These are phyloP conservation scores for Pipistrellus kuhlii DNA, from an alignment of 2,797 vertebrate genomes.

Conservation along the genomic window DNA sequence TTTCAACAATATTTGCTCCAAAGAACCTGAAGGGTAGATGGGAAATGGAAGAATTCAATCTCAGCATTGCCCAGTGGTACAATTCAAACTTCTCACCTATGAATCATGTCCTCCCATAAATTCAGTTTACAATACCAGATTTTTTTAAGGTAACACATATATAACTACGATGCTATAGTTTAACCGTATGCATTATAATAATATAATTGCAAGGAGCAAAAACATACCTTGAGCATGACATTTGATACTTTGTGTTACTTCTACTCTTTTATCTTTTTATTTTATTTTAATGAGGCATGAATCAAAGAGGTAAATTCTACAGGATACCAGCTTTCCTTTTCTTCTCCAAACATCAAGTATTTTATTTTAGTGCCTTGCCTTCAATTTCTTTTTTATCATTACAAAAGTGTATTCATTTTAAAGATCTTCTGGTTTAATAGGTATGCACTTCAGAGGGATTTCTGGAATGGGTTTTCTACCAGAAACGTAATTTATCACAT, in stretches of 20 bases:
- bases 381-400: constrained; percentile 78
- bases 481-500: constrained; percentile 74
- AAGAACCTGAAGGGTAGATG: background rate
- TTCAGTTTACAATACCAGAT: background rate
- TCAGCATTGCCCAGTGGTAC: background rate
- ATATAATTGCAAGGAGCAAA: background rate
- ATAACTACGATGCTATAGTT: background rate
- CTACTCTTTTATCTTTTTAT: background rate
- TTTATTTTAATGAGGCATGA: background rate
- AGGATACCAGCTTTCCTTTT: constrained; percentile 18
- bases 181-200: constrained; percentile 25
- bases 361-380: constrained; percentile 62
- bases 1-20: constrained; percentile 14
- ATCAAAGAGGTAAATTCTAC: constrained; percentile 58
- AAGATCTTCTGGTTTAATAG: constrained; percentile 73
- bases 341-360: constrained; percentile 49
- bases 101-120: background rate
- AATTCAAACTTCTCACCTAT: background rate
- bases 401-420: constrained; percentile 77
- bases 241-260: constrained; percentile 17
- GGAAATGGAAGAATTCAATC: constrained; percentile 30
- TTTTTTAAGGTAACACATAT: background rate
- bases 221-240: background rate
- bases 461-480: constrained; percentile 76
- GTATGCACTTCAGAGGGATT: constrained; percentile 70